These are phyloP conservation scores for Nemotelus pantherinus DNA, from an alignment of 2,888 invertebrate genomes.

Conservation along the genomic window DNA sequence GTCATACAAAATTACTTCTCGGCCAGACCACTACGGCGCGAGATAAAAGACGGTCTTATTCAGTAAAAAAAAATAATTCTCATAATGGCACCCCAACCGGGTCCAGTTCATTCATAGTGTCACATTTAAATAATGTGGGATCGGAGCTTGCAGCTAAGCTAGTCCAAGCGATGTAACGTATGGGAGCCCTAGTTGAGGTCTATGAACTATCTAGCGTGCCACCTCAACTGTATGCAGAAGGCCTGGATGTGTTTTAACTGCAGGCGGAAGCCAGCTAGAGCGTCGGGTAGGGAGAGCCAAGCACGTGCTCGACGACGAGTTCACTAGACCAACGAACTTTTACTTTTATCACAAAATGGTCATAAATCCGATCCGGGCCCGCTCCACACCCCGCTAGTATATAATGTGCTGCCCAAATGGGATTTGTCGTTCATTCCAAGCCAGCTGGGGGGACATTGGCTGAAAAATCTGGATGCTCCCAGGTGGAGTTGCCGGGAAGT, in stretches of 20 bases:
- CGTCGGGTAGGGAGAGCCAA: neutral
- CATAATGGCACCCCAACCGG: neutral
- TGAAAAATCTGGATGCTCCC: neutral
- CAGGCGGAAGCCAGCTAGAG: neutral
- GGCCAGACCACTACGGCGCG: neutral
- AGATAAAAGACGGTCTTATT: neutral
- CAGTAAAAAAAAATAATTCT: neutral
- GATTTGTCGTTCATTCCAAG: conserved; percentile 13
- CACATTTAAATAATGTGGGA: conserved; percentile 11
- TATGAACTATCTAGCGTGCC: conserved; percentile 30
- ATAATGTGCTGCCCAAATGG: neutral
- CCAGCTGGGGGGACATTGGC: neutral
- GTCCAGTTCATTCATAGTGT: conserved; percentile 4
- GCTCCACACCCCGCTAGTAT: neutral
- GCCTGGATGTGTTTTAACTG: no score
- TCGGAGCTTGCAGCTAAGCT: neutral
- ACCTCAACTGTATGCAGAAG: neutral
- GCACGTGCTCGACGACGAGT: conserved; percentile 48
- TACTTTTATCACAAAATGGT: conserved; percentile 49
- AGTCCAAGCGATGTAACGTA: neutral
- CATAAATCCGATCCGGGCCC: neutral
- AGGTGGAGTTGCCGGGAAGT: conserved; percentile 1
- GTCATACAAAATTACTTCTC: neutral
- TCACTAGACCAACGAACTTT: conserved; percentile 52
- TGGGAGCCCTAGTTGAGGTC: conserved; percentile 15